Percentiles rank a stretch among this genome's conserved stretches.
phyloP scores from a whole-genome alignment of 1,140 invertebrate species.

The Atta texana region DNA sequence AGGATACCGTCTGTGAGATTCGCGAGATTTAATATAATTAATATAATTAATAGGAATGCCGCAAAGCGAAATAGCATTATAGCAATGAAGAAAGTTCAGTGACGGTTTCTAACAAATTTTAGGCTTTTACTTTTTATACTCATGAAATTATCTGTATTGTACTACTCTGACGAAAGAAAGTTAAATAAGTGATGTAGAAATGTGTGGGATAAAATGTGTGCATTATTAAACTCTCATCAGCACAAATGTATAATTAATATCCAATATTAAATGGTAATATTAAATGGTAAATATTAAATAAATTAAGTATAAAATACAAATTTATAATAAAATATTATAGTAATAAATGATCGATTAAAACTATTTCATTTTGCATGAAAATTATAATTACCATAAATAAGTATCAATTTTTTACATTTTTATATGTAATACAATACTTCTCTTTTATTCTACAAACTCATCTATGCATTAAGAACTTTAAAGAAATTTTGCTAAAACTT shows the following conservation, averaged over 20 bases:
- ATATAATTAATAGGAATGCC: slow-evolving; percentile 69
- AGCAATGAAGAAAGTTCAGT: background rate
- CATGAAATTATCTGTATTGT: background rate
- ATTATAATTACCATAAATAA: slow-evolving; percentile 16
- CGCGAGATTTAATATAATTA: slow-evolving; percentile 73
- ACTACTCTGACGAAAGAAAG: background rate
- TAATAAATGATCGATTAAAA: too few species aligned
- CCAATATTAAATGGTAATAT: background rate
- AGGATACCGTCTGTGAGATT: slow-evolving; percentile 47
- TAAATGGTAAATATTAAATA: background rate
- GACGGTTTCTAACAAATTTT: background rate
- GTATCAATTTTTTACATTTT: background rate
- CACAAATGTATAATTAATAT: background rate
- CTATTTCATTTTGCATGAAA: background rate
- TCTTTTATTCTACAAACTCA: background rate
- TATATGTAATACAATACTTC: background rate
- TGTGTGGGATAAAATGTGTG: background rate
- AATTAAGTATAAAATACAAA: slow-evolving; percentile 10
- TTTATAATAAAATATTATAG: too few species aligned
- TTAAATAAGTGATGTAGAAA: slow-evolving; percentile 1
- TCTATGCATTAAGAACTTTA: background rate
- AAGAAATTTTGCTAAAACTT: too few species aligned
- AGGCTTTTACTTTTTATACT: background rate
- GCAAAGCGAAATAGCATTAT: background rate
- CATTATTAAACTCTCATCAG: background rate